Conservation (phyloP, 1,140 invertebrate species). For the Orius laevigatus region DNA sequence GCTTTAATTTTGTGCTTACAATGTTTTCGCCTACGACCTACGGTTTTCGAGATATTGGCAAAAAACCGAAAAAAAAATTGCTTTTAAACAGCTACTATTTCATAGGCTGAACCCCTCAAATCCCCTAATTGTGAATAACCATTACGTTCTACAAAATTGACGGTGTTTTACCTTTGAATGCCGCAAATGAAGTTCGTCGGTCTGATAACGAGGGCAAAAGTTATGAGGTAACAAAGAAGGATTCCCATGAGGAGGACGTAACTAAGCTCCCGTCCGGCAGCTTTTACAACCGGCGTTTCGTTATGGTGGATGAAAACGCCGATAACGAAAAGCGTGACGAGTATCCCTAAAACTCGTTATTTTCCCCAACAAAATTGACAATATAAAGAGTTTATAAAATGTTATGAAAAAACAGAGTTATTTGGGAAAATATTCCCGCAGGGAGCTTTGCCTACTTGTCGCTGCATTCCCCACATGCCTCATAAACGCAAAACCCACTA, state of each 20-base stretch:
- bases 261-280: slow-evolving; percentile 74
- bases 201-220: slow-evolving; percentile 63
- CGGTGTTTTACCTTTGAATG: slow-evolving; percentile 58
- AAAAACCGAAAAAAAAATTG: no score
- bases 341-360: slow-evolving; percentile 32
- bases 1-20: no score
- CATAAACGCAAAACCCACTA: no score
- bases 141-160: not conserved
- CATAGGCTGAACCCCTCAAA: no score
- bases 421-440: not conserved
- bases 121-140: not conserved
- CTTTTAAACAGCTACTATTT: no score
- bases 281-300: slow-evolving; percentile 75
- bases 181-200: slow-evolving; percentile 59
- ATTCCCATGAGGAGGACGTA: slow-evolving; percentile 77
- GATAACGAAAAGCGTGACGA: slow-evolving; percentile 49
- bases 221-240: slow-evolving; percentile 75
- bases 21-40: no score
- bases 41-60: no score
- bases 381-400: not conserved
- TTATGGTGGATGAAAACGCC: slow-evolving; percentile 57
- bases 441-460: no score
- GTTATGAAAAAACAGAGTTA: not conserved
- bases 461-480: no score
- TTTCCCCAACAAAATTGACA: not conserved